These are phyloP conservation scores for Cyprinodon variegatus DNA, from an alignment of 2,113 vertebrate species.

Conservation along the genomic window DNA sequence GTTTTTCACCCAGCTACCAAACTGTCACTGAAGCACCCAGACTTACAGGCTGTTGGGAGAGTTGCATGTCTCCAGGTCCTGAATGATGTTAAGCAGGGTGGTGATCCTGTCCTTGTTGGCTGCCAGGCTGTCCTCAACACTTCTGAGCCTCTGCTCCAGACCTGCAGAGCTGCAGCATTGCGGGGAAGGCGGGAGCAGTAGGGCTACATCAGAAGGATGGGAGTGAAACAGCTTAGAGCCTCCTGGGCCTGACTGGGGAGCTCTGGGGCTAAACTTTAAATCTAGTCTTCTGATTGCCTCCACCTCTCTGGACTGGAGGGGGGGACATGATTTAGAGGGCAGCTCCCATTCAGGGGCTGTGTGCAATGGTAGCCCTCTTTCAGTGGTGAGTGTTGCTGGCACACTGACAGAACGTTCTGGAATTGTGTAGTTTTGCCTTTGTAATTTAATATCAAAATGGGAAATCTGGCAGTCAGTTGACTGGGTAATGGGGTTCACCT, in stretches of 20 bases:
- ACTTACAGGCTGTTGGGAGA: constrained; percentile 72
- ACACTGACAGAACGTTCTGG: constrained; percentile 13
- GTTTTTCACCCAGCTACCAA: background rate
- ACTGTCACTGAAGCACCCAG: background rate
- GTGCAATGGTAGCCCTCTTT: constrained; percentile 7
- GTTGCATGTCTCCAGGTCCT: constrained; percentile 78
- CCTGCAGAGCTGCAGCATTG: constrained; percentile 62
- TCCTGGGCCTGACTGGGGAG: constrained; percentile 31
- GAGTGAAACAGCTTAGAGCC: constrained; percentile 58
- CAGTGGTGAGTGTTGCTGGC: background rate
- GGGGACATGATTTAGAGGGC: constrained; percentile 21
- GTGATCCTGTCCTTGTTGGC: constrained; percentile 79
- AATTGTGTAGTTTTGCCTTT: constrained; percentile 20
- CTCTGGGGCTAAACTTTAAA: constrained; percentile 19
- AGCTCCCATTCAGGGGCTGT: constrained; percentile 28
- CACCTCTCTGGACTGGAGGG: constrained; percentile 22
- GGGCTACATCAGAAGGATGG: constrained; percentile 63
- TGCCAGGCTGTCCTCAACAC: constrained; percentile 77
- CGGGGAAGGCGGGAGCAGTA: constrained; percentile 65
- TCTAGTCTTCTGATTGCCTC: constrained; percentile 29
- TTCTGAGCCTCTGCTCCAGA: constrained; percentile 71
- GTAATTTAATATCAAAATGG: constrained; percentile 10
- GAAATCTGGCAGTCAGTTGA: constrained; percentile 22
- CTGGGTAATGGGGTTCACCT: background rate
- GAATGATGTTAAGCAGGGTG: constrained; percentile 80